phyloP scores from a whole-genome alignment of 2,888 invertebrate species.

The Exephanes ischioxanthus region DNA sequence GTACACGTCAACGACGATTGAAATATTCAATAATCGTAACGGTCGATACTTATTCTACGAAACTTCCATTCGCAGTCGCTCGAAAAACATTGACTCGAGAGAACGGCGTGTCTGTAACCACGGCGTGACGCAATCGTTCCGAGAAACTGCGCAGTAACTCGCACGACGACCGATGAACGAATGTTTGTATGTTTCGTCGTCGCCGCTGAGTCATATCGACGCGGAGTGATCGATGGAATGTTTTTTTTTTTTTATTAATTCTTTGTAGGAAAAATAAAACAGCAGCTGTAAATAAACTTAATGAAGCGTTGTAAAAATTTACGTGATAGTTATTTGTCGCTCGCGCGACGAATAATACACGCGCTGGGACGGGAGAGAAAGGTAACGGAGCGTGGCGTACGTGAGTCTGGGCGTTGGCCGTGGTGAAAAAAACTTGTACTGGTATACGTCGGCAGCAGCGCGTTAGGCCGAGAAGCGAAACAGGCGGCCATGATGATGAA shows the following conservation, averaged over 20 bases:
- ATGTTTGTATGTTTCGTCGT: not conserved
- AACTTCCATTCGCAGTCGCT: not conserved
- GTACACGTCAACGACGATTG: not conserved
- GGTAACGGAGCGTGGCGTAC: conserved; percentile 9
- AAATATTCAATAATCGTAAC: not conserved
- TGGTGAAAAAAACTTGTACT: not conserved
- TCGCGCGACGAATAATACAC: not conserved
- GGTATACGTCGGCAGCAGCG: conserved; percentile 30
- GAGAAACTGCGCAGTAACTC: conserved; percentile 70
- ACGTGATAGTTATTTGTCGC: not conserved
- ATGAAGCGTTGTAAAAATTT: not conserved
- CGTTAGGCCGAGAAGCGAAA: conserved; percentile 1
- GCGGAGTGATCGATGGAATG: not conserved
- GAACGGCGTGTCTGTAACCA: conserved; percentile 60
- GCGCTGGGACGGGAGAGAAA: not conserved
- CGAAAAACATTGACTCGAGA: not conserved
- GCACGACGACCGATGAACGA: not conserved
- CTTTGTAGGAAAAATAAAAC: not conserved
- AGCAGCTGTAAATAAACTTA: not conserved
- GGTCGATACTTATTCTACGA: not conserved
- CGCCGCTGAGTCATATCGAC: not conserved
- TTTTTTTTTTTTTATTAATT: not conserved
- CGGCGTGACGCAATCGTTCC: conserved; percentile 69
- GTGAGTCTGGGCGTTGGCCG: conserved; percentile 28
- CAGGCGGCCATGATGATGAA: conserved; percentile 58